A percentile compares a stretch with the other conserved stretches of the same genome.
phyloP scores from a whole-genome alignment of 2,113 vertebrate species.

The Callipepla squamata region DNA sequence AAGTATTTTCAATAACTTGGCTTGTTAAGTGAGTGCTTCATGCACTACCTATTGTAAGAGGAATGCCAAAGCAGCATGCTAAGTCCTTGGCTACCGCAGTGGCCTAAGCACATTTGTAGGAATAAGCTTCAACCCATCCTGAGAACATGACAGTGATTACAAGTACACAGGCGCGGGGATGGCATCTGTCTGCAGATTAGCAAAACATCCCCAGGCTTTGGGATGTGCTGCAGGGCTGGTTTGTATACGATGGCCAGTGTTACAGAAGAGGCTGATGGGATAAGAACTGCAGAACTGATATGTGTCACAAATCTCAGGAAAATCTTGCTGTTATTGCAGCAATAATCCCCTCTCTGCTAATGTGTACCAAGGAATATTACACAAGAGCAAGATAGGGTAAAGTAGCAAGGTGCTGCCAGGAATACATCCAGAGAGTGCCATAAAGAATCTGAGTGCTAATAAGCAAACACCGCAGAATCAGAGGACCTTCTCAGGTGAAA shows the following conservation, averaged over 20 bases:
- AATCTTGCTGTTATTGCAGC: not conserved
- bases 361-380: not conserved
- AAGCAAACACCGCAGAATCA: not conserved
- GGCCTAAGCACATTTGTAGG: not conserved
- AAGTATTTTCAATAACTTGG: not conserved
- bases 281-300: not conserved
- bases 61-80: not conserved
- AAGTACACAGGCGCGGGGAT: not conserved
- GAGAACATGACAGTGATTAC: not conserved
- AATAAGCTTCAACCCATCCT: not conserved
- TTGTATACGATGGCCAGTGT: not conserved
- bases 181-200: not conserved
- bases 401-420: not conserved
- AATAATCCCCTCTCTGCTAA: not conserved
- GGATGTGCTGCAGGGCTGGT: not conserved
- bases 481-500: not conserved
- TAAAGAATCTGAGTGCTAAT: not conserved
- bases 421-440: not conserved
- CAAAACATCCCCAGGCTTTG: not conserved
- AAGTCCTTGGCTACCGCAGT: not conserved
- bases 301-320: not conserved
- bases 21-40: not conserved
- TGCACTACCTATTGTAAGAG: not conserved
- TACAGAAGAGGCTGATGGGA: not conserved
- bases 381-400: not conserved